Percentiles rank a stretch among this genome's conserved stretches.
These are phyloP conservation scores for Lasioglossum albipes DNA, from an alignment of 1,140 invertebrate species.

Conservation along the genomic window DNA sequence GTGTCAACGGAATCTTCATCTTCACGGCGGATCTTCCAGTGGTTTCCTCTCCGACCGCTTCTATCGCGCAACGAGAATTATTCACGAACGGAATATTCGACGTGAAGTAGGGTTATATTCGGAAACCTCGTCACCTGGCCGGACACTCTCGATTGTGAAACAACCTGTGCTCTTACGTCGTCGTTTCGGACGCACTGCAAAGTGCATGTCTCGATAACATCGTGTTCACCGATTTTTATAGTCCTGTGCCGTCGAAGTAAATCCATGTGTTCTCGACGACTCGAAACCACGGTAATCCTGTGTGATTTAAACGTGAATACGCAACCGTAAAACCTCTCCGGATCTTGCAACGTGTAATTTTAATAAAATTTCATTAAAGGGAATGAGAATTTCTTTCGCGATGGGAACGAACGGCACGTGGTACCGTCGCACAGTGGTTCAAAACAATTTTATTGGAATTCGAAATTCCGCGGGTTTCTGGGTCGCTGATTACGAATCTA, in stretches of 20 bases:
- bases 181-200: background rate
- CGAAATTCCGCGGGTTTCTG: too few relatives aligned
- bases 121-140: background rate
- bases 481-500: too few relatives aligned
- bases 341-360: too few relatives aligned
- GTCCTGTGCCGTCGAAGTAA: background rate
- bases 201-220: background rate
- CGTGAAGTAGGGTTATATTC: background rate
- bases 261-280: background rate
- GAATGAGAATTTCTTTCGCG: too few relatives aligned
- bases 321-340: too few relatives aligned
- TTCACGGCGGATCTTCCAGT: background rate
- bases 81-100: background rate
- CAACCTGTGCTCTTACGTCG: background rate
- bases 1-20: background rate
- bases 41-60: background rate
- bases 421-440: background rate
- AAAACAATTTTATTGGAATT: too few relatives aligned
- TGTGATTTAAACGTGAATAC: background rate
- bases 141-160: conserved; percentile 1
- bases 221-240: background rate
- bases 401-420: background rate
- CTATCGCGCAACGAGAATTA: background rate
- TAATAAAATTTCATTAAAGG: too few relatives aligned
- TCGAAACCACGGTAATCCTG: background rate